Conservation (phyloP, 2,888 invertebrate species). For the Xanthostigma xanthostigma region DNA sequence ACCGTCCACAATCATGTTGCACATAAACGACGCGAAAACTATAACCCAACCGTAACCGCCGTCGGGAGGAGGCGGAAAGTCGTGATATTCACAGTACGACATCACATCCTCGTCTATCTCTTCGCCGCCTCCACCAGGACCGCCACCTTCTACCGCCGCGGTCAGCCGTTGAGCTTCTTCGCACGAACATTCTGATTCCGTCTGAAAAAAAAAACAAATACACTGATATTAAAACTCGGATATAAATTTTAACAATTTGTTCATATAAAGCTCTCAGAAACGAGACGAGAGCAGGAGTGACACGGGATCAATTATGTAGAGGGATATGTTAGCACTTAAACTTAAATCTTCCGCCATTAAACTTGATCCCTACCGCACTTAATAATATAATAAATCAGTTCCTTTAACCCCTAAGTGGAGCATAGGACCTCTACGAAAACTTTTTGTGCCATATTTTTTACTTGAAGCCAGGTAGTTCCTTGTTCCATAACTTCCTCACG, state of each 20-base stretch:
- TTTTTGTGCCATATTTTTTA: too few relatives aligned
- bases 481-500: too few relatives aligned
- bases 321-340: too few relatives aligned
- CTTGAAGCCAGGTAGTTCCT: too few relatives aligned
- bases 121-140: slow-evolving; percentile 43
- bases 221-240: background rate
- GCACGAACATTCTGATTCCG: slow-evolving; percentile 75
- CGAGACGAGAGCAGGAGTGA: too few relatives aligned
- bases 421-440: too few relatives aligned
- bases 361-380: too few relatives aligned
- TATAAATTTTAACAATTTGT: too few relatives aligned
- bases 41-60: slow-evolving; percentile 92
- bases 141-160: slow-evolving; percentile 45
- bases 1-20: slow-evolving; percentile 96
- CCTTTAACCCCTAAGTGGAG: background rate
- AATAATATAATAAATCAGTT: too few relatives aligned
- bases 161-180: slow-evolving; percentile 72
- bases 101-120: slow-evolving; percentile 32
- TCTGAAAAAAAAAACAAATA: slow-evolving; percentile 37
- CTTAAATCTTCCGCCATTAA: too few relatives aligned
- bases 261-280: too few relatives aligned
- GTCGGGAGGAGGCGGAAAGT: slow-evolving; percentile 75
- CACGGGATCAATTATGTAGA: too few relatives aligned
- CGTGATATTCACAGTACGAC: slow-evolving; percentile 54
- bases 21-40: slow-evolving; percentile 91